Evolutionary conservation across 37 sponge, comb jelly and placozoan species (phyloP), one percentile per base, ranked within the genome.

Genomic region (Agelas oroides): DNA sequence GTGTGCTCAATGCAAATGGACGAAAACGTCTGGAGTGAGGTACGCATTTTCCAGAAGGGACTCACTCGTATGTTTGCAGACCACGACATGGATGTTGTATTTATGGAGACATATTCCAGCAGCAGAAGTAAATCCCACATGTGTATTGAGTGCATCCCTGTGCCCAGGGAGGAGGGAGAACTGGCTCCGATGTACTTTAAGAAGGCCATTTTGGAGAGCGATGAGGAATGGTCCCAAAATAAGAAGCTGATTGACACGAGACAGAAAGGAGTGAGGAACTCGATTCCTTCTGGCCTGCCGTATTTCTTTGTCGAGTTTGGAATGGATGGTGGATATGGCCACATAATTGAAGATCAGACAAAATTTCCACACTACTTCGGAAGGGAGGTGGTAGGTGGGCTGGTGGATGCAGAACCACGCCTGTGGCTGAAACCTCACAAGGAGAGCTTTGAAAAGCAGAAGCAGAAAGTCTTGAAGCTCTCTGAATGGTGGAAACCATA

Each of bases 241-340:
- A 93, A 89, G 85, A 95, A 95, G 65, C 85, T 95, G 54, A 81
- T 98, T 33, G 98, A 97, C 84, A 94, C 95, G 11, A 71, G 83
- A 20, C 33, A 79, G 59, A 94, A 94, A 79, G 93, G 90, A 19
- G 39, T 92, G 0, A 70, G 93, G 1, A 77, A 74, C 23, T 90
- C 89, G 35, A 67, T 97, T 19, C 98, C 98, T 14, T 53, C 52
- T 20, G 96, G 98, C 0, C 81, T 98, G 21, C 94, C 98, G 2
- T 95, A 91, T 72, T 98, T 98, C 59, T 86, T 71, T 73, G 96
- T 95, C 0, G 92, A 98, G 71, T 98, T 98, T 89, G 96, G 94
- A 25, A 53, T 77, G 2, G 90, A 89, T 76, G 90, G 94, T 60
- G 98, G 98, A 23, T 98, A 73, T 87, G 98, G 90, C 5, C 98